Evolutionary conservation across 2,888 invertebrate species (phyloP), one percentile per base, ranked within the genome.

Genomic region (Sinhomidia bicolor): DNA sequence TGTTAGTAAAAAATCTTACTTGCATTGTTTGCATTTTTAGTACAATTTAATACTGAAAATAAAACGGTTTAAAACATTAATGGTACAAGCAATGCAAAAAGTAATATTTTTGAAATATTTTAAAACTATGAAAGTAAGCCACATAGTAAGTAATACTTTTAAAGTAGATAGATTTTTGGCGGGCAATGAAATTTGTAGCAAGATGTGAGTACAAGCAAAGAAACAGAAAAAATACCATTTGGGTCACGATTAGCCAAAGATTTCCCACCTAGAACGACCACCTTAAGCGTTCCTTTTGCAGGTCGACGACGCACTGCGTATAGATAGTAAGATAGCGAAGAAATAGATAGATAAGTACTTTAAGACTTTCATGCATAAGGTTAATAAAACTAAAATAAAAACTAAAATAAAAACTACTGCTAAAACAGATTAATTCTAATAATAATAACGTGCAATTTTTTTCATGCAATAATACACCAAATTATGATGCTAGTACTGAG

Each of bases 251-350:
- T 90, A 81, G 90, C 88, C 76, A 93, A 90, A 80, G 90, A 86
- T 80, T 80, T 89, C 60, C 92, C 93, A 88, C 91, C 90, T 54
- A 92, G 80, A 44, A 93, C 90, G 74, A 91, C 84, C 80, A 93
- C 90, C 85, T 91, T 91, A 54, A 94, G 93, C 86, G 91, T 93
- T 91, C 94, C 94, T 91, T 93, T 93, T 60, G 93, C 93, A 86
- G 93, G 93, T 92, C 93, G 93, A 91, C 93, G 93, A 91, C 94
- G 93, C 93, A 94, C 94, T 94, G 94, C 29, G 14, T 12, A 47
- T 9, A 51, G 54, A 14, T 17, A 17, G 26, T n/a, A 60, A 32
- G 29, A 32, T 12, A 71, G 71, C 20, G 71, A 23, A 71, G 23
- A 71, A 12, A 47, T 74, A 74, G 1, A 26, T 54, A 54, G 9